phyloP scores from a whole-genome alignment of 2,113 vertebrate genomes.

The Cranoglanis bouderius region DNA sequence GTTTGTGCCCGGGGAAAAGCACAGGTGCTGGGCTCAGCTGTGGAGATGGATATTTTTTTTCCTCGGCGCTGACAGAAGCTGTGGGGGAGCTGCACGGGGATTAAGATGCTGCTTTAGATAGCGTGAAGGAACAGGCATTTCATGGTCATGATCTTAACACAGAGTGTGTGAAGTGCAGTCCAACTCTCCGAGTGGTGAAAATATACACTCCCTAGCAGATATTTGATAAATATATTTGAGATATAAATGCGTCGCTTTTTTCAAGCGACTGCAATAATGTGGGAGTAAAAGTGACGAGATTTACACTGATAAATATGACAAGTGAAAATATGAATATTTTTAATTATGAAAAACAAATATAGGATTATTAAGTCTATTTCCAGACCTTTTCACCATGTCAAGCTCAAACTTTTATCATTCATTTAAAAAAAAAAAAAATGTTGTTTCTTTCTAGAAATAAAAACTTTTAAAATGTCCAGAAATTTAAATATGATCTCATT shows the following conservation, averaged over 20 bases:
- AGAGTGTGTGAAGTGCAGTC: neutral
- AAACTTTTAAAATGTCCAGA: neutral
- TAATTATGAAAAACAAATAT: neutral
- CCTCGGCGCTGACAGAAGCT: conserved; percentile 12
- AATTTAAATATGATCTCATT: neutral
- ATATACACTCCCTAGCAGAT: neutral
- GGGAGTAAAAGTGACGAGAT: neutral
- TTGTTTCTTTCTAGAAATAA: neutral
- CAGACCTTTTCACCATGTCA: too few species aligned
- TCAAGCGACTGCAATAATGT: neutral
- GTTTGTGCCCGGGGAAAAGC: conserved; percentile 11
- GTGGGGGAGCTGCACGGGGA: neutral
- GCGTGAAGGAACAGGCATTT: conserved; percentile 8
- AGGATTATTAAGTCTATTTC: too few species aligned
- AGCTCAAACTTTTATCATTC: too few species aligned
- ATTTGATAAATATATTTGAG: neutral
- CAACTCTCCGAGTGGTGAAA: too few species aligned
- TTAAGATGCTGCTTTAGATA: conserved; percentile 24
- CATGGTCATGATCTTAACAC: conserved; percentile 7
- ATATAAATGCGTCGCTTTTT: neutral
- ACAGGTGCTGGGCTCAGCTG: conserved; percentile 44
- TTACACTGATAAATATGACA: neutral
- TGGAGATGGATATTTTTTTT: conserved; percentile 20
- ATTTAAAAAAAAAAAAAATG: too few species aligned
- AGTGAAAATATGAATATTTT: neutral